Base-by-base conservation (phyloP, 2,113 vertebrate species). In the Etheostoma spectabile region DNA sequence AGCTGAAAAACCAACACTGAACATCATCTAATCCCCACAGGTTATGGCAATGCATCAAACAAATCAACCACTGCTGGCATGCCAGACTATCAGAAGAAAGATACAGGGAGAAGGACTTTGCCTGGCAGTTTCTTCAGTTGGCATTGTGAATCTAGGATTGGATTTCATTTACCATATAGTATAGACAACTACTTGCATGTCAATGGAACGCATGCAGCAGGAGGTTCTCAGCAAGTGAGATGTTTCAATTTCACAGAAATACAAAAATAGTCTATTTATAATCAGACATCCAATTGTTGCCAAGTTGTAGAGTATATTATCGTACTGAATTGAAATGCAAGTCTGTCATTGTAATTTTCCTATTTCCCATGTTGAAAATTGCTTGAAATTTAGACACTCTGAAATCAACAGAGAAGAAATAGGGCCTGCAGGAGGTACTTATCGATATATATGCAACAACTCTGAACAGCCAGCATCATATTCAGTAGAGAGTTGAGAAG, bases 11-110 rank as follows among this genome's bases (percentile, higher is more conserved):
- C 86, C 87, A 89, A 83, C 88, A 38, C 80, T 84, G 77, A 91
- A 86, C 89, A 91, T 87, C 87, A 62, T 91, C 90, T 93, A 92
- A 93, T 92, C 88, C 91, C 92, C 74, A 92, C 87, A 86, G 84
- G 92, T 92, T 91, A 90, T 93, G 91, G 92, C 88, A 91, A 67
- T 66, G 84, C 88, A 93, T 95, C 93, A 94, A 93, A 93, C 88
- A 91, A 89, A 92, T 87, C 83, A 92, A 84, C 61, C 74, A 79
- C 82, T 71, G 79, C 79, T 91, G 90, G 86, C 87, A 80, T 81
- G 86, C 70, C 82, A 86, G 73, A 87, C 85, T 91, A 83, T 90
- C 88, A 86, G 80, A 89, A 69, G 84, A 86, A 80, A 87, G 82
- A 86, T 79, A 83, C 68, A 67, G 79, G 83, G 77, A 87, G 88